Base-by-base conservation (phyloP, 2,113 vertebrate genomes). In the Phalacrocorax brasilianus region DNA sequence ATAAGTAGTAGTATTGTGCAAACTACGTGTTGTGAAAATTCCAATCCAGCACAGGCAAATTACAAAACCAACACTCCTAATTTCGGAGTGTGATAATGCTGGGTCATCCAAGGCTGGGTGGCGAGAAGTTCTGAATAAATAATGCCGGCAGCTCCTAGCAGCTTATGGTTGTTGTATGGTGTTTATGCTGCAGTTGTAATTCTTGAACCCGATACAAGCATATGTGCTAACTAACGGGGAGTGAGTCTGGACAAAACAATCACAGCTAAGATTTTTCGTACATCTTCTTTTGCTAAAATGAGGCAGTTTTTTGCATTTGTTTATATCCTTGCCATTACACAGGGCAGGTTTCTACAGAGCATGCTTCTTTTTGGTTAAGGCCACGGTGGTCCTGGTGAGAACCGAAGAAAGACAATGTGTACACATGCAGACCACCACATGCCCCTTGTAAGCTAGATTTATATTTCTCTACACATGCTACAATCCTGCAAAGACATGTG, bases 1-100 rank as follows among this genome's bases (percentile, higher is more conserved):
- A 72, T 99, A 99, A 98, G 99, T 98, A 98, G 98, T 98, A 99
- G 98, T 98, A 98, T 98, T 98, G 98, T 97, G 98, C 93, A 97
- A 97, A 97, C 98, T 98, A 97, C 98, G 97, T 97, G 98, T 98
- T 98, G 97, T 98, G 98, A 98, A 98, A 98, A 98, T 97, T 97
- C 97, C 97, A 97, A 98, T 98, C 89, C 95, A 97, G 97, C 96
- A 95, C 53, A 85, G 88, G 82, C 85, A 91, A 94, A 97, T 98
- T 95, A 92, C 94, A 97, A 98, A 97, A 88, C 84, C 88, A 93
- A 65, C 77, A 74, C 83, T 98, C 94, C 96, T 96, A 96, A 97
- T 97, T 97, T 97, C 95, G 87, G 93, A 95, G 75, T 75, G 65
- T 96, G 95, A 97, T 96, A 96, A 96, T 72, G 72, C 52, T 84